phyloP scores from a whole-genome alignment of 1,140 invertebrate species.

The Pararge aegeria region DNA sequence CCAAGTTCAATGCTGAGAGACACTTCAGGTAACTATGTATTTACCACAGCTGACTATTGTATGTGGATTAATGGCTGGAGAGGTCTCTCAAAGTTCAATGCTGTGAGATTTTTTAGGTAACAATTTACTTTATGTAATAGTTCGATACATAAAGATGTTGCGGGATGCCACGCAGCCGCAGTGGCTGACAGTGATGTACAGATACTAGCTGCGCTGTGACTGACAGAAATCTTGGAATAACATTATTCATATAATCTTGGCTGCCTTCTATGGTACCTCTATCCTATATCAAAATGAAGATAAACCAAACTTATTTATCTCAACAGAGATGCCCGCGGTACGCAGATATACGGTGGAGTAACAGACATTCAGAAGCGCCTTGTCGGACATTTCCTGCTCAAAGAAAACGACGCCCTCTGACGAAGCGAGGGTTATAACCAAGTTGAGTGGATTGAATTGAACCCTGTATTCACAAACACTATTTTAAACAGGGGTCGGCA shows the following conservation, averaged over 20 bases:
- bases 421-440: background rate
- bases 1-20: constrained; percentile 80
- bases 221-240: too few relatives aligned
- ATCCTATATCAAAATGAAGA: too few relatives aligned
- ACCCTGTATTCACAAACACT: background rate
- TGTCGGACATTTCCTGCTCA: constrained; percentile 83
- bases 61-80: constrained; percentile 93
- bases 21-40: constrained; percentile 83
- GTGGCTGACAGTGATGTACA: background rate
- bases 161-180: background rate
- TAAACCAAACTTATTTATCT: constrained; percentile 3
- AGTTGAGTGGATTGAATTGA: background rate
- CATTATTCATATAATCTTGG: too few relatives aligned
- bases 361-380: constrained; percentile 95
- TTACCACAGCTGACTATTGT: constrained; percentile 90
- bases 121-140: background rate
- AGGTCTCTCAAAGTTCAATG: constrained; percentile 93
- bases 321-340: constrained; percentile 88
- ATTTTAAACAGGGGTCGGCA: too few relatives aligned
- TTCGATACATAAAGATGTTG: background rate
- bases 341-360: constrained; percentile 93
- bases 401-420: constrained; percentile 70
- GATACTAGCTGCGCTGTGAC: too few relatives aligned
- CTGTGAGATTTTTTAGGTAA: constrained; percentile 90
- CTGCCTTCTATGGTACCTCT: too few relatives aligned